Conservation (phyloP, 2,113 vertebrate genomes). For the Cyphomyrus discorhynchus region DNA sequence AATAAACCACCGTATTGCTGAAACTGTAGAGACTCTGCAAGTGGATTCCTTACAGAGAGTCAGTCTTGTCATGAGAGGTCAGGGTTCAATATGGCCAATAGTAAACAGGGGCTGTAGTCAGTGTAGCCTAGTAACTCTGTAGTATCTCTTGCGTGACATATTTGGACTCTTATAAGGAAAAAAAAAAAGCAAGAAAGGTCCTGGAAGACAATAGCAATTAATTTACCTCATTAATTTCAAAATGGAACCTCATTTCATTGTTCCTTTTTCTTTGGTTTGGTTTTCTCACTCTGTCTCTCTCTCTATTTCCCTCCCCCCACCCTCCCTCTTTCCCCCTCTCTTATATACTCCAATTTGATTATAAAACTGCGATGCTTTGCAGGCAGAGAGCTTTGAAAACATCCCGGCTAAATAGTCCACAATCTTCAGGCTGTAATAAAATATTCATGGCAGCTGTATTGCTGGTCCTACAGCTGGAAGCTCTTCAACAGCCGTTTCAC, state of each 20-base stretch:
- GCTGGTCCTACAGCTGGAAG: background rate
- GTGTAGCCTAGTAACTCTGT: background rate
- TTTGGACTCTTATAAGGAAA: background rate
- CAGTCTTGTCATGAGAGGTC: background rate
- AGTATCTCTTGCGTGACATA: background rate
- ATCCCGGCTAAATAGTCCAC: background rate
- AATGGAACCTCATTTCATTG: background rate
- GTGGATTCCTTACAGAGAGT: background rate
- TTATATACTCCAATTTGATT: background rate
- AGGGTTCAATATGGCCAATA: background rate
- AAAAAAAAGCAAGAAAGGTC: background rate
- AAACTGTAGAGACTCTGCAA: no score
- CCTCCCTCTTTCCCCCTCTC: background rate
- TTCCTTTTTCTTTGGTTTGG: background rate
- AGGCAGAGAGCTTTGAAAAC: background rate
- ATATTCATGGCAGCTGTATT: background rate
- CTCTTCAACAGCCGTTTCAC: background rate
- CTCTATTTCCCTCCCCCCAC: background rate
- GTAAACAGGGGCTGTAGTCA: background rate
- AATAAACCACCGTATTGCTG: no score
- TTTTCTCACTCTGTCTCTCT: background rate
- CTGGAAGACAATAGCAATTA: background rate
- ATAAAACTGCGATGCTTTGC: background rate
- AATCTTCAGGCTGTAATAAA: constrained; percentile 10
- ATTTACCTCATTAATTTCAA: background rate